Evolutionary conservation across 2,888 invertebrate genomes (phyloP), one percentile per base, ranked within the genome.

Genomic region (Cheilosia grossa): DNA sequence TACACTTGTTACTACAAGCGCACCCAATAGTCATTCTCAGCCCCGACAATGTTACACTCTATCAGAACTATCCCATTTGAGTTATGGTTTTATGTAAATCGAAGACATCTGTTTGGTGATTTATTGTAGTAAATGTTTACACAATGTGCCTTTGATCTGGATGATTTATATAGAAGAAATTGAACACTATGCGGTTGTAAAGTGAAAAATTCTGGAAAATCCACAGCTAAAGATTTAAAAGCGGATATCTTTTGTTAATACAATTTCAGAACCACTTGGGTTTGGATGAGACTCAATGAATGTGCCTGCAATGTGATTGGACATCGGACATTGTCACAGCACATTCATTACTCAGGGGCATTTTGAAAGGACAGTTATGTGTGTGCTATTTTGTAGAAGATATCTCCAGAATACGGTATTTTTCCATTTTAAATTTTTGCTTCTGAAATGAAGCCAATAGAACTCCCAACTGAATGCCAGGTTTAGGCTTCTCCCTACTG

Each of bases 1-100:
- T 70, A 51, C 64, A 64, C 33, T 72, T 72, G 49, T 79, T 72
- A 42, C n/a, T 17, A 37, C 51, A 67, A 44, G 42, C 53, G 44
- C 51, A 53, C 27, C 27, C 17, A 44, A 74, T 27, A 21, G 17
- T 9, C 49, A 49, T 53, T 44, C 47, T 58, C 19, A 40, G 19
- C 15, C 24, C 56, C 37, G 40, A 56, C 42, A 54, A 54, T 54
- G 30, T 44, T 54, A 42, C 9, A 63, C 21, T 44, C 54, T 63
- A 19, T 53, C 19, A 59, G 24, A 27, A 63, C 27, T 51, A 15
- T 42, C 17, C 53, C 10, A 19, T 51, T 30, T 40, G 13, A 13
- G 19, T 9, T 21, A 19, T 19, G 9, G 10, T 15, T 37, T n/a
- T 54, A 53, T 61, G 42, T 42, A 53, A 47, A 63, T 54, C 27